These are phyloP conservation scores for Cecidostiba fungosa DNA, from an alignment of 2,888 invertebrate species.

Conservation along the genomic window DNA sequence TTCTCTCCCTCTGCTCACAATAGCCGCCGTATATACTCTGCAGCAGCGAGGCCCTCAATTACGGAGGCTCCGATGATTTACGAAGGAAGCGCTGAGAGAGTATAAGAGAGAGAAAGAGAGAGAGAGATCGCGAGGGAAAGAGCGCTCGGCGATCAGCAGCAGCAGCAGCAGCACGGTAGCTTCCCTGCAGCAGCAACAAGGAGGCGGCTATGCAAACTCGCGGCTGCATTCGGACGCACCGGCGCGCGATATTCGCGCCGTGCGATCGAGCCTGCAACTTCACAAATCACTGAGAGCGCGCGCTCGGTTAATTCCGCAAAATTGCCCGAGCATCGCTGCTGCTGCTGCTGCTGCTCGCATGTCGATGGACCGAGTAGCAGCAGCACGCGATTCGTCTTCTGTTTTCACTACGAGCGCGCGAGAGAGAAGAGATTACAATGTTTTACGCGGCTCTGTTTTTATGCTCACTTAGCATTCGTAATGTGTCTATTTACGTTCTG, in stretches of 20 bases:
- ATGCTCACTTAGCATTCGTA: no score
- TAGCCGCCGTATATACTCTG: neutral
- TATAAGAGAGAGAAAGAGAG: neutral
- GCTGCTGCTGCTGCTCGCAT: no score
- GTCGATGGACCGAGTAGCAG: no score
- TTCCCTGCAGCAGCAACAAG: conserved; percentile 23
- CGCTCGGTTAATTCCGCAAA: conserved; percentile 9
- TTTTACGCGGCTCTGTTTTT: no score
- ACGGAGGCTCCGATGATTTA: conserved; percentile 38
- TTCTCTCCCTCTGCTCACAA: neutral
- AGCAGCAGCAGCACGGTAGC: no score
- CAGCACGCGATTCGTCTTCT: neutral
- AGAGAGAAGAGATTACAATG: no score
- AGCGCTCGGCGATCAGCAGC: no score
- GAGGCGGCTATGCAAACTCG: conserved; percentile 45
- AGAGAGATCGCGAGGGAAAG: neutral
- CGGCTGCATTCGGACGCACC: neutral
- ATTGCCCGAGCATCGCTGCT: neutral
- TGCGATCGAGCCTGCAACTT: neutral
- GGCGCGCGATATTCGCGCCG: no score
- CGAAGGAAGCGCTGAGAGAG: conserved; percentile 28
- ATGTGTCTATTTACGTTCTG: no score
- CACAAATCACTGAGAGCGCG: neutral
- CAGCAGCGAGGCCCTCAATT: conserved; percentile 36
- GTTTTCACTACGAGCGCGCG: neutral